These are phyloP conservation scores for Epizoanthus ramosus DNA, from an alignment of 92 coral and sea anemone genomes.

Conservation along the genomic window DNA sequence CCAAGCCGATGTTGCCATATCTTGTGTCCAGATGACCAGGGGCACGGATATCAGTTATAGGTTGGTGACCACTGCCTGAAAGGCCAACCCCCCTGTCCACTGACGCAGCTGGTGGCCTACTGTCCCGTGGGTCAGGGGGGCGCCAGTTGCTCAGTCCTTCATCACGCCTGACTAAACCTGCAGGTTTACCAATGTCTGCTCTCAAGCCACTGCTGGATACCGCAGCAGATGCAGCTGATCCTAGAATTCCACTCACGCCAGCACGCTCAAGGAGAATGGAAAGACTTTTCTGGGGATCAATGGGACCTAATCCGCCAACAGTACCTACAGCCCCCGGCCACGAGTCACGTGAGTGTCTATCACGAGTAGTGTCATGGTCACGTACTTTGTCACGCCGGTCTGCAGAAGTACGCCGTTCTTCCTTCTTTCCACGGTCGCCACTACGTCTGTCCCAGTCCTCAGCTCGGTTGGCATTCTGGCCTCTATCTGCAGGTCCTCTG, in stretches of 20 bases:
- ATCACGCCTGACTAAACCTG: constrained; percentile 55
- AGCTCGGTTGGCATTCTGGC: constrained; percentile 64
- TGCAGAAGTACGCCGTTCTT: constrained; percentile 63
- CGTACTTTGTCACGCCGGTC: constrained; percentile 81
- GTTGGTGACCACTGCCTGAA: constrained; percentile 45
- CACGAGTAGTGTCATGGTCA: constrained; percentile 65
- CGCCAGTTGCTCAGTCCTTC: constrained; percentile 80
- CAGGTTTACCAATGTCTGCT: constrained; percentile 64
- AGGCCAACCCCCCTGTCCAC: constrained; percentile 65
- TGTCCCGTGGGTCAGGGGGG: constrained; percentile 86
- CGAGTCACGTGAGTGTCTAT: constrained; percentile 64
- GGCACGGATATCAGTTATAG: constrained; percentile 63
- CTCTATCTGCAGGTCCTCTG: constrained; percentile 60
- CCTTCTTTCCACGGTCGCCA: constrained; percentile 64
- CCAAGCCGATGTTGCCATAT: constrained; percentile 63
- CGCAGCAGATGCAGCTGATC: constrained; percentile 61
- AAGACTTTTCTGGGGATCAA: constrained; percentile 96
- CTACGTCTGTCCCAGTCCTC: constrained; percentile 56
- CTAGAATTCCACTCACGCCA: constrained; percentile 95
- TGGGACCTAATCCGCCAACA: constrained; percentile 65
- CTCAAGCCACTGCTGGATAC: constrained; percentile 52
- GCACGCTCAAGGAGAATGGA: constrained; percentile 94
- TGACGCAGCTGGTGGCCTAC: constrained; percentile 74
- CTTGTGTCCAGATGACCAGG: constrained; percentile 72
- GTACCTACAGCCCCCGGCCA: constrained; percentile 62